Percentiles rank a stretch among this genome's conserved stretches.
Evolutionary conservation across 2,888 invertebrate genomes (phyloP).

Genomic region (Oscheius sp.): DNA sequence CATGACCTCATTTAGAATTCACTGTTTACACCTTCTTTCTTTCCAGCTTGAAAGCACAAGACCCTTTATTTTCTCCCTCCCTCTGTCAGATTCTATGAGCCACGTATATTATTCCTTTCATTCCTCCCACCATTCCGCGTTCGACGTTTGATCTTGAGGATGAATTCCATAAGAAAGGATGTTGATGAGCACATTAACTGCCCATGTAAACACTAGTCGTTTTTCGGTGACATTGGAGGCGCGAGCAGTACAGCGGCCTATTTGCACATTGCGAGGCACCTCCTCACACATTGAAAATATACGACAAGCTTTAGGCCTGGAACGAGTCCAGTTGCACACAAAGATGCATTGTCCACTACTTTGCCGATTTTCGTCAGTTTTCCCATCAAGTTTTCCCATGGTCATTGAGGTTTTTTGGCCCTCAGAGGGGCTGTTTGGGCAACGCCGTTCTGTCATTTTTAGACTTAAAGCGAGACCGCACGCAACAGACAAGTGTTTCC

Average conservation of each 20-base stretch:
- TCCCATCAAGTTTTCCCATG: too few relatives aligned
- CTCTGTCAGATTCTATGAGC: not conserved
- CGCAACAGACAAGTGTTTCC: too few relatives aligned
- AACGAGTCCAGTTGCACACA: constrained; percentile 25
- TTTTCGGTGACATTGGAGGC: constrained; percentile 7
- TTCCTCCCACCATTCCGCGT: not conserved
- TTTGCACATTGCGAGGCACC: constrained; percentile 26
- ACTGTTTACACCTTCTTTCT: constrained; percentile 10
- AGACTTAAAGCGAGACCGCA: too few relatives aligned
- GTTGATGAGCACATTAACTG: not conserved
- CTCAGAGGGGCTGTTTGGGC: too few relatives aligned
- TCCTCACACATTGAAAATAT: constrained; percentile 24
- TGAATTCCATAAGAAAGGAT: not conserved
- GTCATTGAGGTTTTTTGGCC: not conserved
- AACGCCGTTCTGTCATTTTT: too few relatives aligned
- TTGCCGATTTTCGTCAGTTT: constrained; percentile 13
- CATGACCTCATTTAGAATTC: constrained; percentile 15
- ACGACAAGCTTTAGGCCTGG: constrained; percentile 19
- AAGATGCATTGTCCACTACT: constrained; percentile 30
- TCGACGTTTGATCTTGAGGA: not conserved
- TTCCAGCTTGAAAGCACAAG: not conserved
- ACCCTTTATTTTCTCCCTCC: not conserved
- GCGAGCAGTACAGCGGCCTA: constrained; percentile 19
- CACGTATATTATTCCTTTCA: not conserved
- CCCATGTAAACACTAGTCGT: not conserved